Conservation (phyloP, 2,797 vertebrate genomes). For the Corythornis leucogaster region DNA sequence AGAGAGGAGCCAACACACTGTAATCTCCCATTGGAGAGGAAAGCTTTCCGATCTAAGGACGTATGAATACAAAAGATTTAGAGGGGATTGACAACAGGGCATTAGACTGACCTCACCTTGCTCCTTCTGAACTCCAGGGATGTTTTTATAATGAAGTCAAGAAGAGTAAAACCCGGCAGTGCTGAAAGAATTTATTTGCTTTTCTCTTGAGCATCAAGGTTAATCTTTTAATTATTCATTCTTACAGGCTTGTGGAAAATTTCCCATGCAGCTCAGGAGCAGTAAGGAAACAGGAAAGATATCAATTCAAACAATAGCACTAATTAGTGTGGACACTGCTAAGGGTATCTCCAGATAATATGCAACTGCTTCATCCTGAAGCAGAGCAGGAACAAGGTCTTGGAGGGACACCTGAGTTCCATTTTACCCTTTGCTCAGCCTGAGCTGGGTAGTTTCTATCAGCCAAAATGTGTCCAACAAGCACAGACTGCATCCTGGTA, state of each 20-base stretch:
- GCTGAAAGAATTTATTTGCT: not conserved
- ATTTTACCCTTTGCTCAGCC: not conserved
- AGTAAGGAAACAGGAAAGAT: not conserved
- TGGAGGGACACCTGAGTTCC: not conserved
- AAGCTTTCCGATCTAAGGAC: slow-evolving; percentile 90
- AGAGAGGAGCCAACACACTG: slow-evolving; percentile 91
- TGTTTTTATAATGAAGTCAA: not conserved
- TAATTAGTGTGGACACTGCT: not conserved
- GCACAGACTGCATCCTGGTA: accelerated
- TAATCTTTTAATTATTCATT: not conserved
- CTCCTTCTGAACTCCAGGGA: not conserved
- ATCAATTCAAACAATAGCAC: not conserved
- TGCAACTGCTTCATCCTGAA: not conserved
- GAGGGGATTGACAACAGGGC: not conserved
- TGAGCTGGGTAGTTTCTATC: accelerated
- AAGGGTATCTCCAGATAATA: not conserved
- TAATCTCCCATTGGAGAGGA: slow-evolving; percentile 90
- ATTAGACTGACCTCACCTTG: not conserved
- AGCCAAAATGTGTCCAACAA: accelerated
- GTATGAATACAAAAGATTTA: not conserved
- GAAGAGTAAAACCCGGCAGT: not conserved
- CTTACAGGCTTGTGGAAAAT: not conserved
- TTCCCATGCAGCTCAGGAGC: not conserved
- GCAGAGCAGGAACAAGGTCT: not conserved
- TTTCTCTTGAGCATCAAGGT: not conserved